A percentile compares a stretch with the other conserved stretches of the same genome.
phyloP scores from a whole-genome alignment of 2,113 vertebrate species.

The Paradoxurus hermaphroditus region DNA sequence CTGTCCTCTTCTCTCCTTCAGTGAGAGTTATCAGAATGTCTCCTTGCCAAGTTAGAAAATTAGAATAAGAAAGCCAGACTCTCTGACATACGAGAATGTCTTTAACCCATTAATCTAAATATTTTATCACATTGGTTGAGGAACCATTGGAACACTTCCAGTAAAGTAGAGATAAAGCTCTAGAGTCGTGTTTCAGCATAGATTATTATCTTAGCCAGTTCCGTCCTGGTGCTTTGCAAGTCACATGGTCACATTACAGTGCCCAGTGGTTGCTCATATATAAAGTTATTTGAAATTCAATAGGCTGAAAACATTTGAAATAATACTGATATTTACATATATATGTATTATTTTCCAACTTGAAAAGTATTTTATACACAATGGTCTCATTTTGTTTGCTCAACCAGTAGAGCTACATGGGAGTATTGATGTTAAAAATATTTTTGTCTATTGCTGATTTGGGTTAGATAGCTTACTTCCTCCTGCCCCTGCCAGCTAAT shows the following conservation, averaged over 20 bases:
- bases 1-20: background rate
- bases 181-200: background rate
- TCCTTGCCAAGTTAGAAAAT: background rate
- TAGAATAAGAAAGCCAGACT: constrained; percentile 4
- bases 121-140: constrained; percentile 22
- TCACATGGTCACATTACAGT: background rate
- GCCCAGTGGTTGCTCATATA: background rate
- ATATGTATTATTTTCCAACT: background rate
- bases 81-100: background rate
- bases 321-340: background rate
- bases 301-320: background rate
- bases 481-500: fast-evolving
- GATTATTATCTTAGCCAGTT: constrained; percentile 1
- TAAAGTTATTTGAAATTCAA: constrained; percentile 24
- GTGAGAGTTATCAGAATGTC: background rate
- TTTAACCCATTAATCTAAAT: constrained; percentile 39
- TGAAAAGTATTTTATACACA: background rate
- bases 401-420: background rate
- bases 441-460: background rate
- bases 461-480: background rate
- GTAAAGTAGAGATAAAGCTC: background rate
- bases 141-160: constrained; percentile 12
- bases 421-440: background rate
- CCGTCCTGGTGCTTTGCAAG: background rate
- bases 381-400: background rate